Conservation (phyloP, 2,888 invertebrate species). For the Caenorhabditis becei region DNA sequence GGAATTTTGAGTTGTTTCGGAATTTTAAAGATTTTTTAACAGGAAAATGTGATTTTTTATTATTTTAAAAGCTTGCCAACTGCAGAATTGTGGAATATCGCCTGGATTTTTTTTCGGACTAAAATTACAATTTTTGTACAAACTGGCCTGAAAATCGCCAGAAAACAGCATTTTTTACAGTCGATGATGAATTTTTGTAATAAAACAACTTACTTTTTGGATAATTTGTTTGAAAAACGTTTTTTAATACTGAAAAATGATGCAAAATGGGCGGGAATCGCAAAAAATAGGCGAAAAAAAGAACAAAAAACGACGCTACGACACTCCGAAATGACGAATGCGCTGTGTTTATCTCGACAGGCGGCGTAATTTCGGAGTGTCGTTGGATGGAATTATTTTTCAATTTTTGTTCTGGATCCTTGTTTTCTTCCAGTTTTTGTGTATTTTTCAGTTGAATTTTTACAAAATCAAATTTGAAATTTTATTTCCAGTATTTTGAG, state of each 20-base stretch:
- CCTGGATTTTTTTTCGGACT: too few species aligned
- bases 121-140: too few species aligned
- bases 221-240: too few species aligned
- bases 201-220: too few species aligned
- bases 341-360: constrained; percentile 38
- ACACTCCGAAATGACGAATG: constrained; percentile 42
- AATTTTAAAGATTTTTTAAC: not conserved
- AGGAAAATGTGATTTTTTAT: not conserved
- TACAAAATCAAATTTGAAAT: too few species aligned
- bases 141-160: too few species aligned
- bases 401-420: constrained; percentile 5
- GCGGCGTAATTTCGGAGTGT: constrained; percentile 50
- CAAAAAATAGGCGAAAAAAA: not conserved
- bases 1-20: not conserved
- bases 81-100: too few species aligned
- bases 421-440: not conserved
- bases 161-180: too few species aligned
- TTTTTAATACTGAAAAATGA: not conserved
- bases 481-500: not conserved
- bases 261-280: constrained; percentile 2
- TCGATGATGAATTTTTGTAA: too few species aligned
- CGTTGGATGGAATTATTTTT: constrained; percentile 14
- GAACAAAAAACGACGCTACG: constrained; percentile 9
- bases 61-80: too few species aligned
- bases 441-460: not conserved